phyloP scores from a whole-genome alignment of 2,797 vertebrate species.

The Sorex maritimensis region DNA sequence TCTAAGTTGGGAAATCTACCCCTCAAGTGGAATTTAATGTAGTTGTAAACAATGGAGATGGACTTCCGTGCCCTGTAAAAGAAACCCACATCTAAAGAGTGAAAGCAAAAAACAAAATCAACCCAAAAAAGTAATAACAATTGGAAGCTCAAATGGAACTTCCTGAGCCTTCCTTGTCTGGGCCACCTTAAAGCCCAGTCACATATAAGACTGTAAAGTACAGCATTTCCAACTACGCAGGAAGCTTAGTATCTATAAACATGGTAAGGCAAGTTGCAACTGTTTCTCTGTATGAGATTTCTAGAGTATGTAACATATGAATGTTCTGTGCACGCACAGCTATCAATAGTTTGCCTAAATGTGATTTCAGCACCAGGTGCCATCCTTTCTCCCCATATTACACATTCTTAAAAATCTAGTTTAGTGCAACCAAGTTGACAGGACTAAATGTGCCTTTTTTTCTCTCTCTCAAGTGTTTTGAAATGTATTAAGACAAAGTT shows the following conservation, averaged over 20 bases:
- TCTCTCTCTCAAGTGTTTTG: conserved; percentile 53
- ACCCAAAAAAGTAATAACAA: background rate
- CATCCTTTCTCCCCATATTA: background rate
- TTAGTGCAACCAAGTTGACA: background rate
- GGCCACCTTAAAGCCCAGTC: background rate
- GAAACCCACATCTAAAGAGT: background rate
- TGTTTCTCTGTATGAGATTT: conserved; percentile 8
- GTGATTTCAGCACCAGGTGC: background rate
- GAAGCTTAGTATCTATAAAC: background rate
- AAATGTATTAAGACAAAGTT: conserved; percentile 43
- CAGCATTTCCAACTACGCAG: background rate
- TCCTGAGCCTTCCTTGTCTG: background rate
- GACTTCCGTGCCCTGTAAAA: background rate
- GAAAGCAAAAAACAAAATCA: background rate
- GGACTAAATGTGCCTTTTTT: conserved; percentile 43
- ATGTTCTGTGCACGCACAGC: background rate
- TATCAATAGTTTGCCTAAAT: background rate
- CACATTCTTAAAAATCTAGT: background rate
- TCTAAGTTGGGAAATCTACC: background rate
- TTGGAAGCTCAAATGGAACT: conserved; percentile 2
- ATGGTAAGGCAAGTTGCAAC: background rate
- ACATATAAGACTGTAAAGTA: background rate
- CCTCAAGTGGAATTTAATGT: background rate
- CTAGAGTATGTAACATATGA: no score
- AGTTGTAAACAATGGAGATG: background rate